phyloP scores from a whole-genome alignment of 35 echinoderm and acorn worm species.

The Lytechinus pictus region DNA sequence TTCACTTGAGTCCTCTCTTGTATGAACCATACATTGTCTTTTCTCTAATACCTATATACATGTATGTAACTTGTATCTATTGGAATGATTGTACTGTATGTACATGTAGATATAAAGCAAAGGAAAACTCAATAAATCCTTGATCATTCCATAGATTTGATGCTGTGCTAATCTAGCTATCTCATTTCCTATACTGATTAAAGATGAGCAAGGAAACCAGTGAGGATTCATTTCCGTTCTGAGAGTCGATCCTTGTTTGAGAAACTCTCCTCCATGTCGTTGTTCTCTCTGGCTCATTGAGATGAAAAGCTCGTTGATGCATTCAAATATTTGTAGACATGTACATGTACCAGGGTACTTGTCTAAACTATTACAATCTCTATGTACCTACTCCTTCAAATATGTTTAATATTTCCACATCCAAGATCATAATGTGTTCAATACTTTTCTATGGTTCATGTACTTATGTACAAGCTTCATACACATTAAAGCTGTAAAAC shows the following conservation, averaged over 20 bases:
- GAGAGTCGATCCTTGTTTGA: background rate
- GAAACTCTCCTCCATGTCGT: background rate
- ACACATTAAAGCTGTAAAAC: no score
- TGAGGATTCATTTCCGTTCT: background rate
- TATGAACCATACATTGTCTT: no score
- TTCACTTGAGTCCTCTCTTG: no score
- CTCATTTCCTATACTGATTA: slow-evolving; percentile 2
- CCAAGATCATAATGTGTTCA: background rate
- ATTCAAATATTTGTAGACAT: background rate
- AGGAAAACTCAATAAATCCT: background rate
- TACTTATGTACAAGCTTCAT: no score
- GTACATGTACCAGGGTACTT: background rate
- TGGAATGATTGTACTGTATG: background rate
- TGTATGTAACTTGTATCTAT: background rate
- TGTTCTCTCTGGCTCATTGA: background rate
- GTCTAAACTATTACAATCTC: background rate
- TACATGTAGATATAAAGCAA: background rate
- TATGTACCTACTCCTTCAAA: background rate
- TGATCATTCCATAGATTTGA: background rate
- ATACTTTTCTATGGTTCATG: background rate
- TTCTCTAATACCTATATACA: no score
- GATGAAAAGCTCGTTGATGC: background rate
- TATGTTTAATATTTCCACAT: background rate
- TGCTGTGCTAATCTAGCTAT: background rate
- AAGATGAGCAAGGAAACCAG: background rate